These are phyloP conservation scores for Trissolcus brochymenae DNA, from an alignment of 2,888 invertebrate species.

Conservation along the genomic window DNA sequence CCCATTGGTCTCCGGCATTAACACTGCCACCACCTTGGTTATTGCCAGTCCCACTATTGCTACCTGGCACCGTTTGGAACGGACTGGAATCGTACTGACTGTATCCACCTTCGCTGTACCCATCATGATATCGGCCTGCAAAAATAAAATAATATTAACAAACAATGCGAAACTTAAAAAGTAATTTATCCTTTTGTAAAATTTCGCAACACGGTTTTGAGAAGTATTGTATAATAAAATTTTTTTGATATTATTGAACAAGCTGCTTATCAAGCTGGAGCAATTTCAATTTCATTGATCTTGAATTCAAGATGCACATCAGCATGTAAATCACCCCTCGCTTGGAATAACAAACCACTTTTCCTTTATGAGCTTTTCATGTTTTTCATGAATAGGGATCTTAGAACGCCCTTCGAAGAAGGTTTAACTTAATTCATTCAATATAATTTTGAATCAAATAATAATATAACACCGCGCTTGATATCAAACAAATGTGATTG, in stretches of 20 bases:
- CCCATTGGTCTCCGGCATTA: conserved; percentile 79
- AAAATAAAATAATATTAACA: conserved; percentile 7
- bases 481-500: no score
- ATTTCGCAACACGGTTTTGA: no score
- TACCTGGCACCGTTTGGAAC: conserved; percentile 86
- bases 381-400: conserved; percentile 20
- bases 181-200: background rate
- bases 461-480: no score
- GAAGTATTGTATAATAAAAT: no score
- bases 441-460: no score
- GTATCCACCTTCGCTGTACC: conserved; percentile 78
- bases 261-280: background rate
- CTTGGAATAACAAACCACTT: conserved; percentile 42
- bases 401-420: background rate
- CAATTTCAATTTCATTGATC: conserved; percentile 27
- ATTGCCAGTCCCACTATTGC: conserved; percentile 76
- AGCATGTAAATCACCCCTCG: conserved; percentile 37
- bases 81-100: conserved; percentile 82
- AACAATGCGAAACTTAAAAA: background rate
- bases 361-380: conserved; percentile 38
- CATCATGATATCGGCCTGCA: conserved; percentile 75
- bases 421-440: no score
- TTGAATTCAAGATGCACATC: conserved; percentile 11
- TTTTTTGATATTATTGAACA: no score
- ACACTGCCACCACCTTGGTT: conserved; percentile 74